Conservation (phyloP, 2,888 invertebrate genomes). For the Diarsia brunnea region DNA sequence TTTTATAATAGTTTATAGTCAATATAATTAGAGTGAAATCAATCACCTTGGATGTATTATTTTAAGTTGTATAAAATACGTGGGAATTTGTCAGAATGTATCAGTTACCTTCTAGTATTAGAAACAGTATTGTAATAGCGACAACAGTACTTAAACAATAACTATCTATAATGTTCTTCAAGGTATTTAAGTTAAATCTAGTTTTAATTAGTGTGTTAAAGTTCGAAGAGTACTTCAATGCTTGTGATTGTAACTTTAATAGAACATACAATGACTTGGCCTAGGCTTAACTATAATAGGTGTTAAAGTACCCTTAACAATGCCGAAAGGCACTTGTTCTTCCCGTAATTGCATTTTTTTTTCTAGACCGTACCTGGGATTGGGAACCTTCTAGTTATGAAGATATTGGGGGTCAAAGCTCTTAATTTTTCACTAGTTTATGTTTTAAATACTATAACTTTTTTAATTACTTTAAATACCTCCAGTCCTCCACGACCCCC, state of each 20-base stretch:
- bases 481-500: no score
- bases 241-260: background rate
- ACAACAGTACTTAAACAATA: conserved; percentile 9
- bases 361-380: no score
- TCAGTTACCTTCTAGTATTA: conserved; percentile 48
- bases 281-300: no score
- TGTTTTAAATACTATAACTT: no score
- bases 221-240: background rate
- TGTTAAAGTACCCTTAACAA: no score
- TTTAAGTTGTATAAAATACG: conserved; percentile 59
- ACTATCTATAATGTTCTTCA: conserved; percentile 56
- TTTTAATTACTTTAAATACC: no score
- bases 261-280: background rate
- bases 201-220: background rate
- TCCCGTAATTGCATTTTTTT: no score
- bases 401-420: no score
- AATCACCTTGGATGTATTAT: conserved; percentile 60
- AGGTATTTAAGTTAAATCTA: conserved; percentile 46
- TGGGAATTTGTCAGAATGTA: conserved; percentile 37
- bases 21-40: conserved; percentile 61
- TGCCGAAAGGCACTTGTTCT: no score
- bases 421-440: no score
- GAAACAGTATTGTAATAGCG: conserved; percentile 25
- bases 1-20: conserved; percentile 26
- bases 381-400: no score